A percentile compares a stretch with the other conserved stretches of the same genome.
phyloP scores from a whole-genome alignment of 1,140 invertebrate species.

The Nylanderia fulva region DNA sequence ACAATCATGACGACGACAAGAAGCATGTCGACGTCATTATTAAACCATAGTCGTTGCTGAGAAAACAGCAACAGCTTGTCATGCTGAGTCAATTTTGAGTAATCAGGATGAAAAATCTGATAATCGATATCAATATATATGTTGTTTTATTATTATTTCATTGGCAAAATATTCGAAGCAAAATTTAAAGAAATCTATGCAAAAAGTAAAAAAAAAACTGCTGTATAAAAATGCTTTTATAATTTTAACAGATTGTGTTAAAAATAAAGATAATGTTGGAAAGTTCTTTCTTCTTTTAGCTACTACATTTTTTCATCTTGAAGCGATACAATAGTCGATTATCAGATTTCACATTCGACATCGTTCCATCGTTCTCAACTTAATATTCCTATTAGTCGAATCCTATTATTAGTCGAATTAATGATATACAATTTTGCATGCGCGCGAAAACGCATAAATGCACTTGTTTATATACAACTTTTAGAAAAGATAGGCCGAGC shows the following conservation, averaged over 20 bases:
- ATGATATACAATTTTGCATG: constrained; percentile 19
- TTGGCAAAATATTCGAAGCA: background rate
- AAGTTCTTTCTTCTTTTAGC: background rate
- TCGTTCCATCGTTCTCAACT: background rate
- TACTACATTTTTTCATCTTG: background rate
- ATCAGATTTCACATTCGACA: background rate
- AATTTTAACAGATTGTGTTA: background rate
- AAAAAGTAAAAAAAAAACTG: background rate
- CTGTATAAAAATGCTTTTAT: background rate
- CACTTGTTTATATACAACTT: constrained; percentile 47
- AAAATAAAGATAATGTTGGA: background rate
- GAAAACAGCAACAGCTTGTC: background rate
- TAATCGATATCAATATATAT: background rate
- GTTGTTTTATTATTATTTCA: background rate
- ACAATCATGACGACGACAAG: background rate
- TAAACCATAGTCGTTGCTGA: background rate
- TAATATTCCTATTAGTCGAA: background rate
- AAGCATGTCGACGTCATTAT: background rate
- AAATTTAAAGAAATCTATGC: background rate
- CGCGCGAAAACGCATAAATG: constrained; percentile 22
- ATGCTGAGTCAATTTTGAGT: background rate
- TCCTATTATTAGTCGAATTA: background rate
- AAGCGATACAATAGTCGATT: constrained; percentile 1
- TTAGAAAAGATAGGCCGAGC: constrained; percentile 6
- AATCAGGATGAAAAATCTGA: background rate